Conservation (phyloP, 1,140 invertebrate species). For the Drosophila setifemur region DNA sequence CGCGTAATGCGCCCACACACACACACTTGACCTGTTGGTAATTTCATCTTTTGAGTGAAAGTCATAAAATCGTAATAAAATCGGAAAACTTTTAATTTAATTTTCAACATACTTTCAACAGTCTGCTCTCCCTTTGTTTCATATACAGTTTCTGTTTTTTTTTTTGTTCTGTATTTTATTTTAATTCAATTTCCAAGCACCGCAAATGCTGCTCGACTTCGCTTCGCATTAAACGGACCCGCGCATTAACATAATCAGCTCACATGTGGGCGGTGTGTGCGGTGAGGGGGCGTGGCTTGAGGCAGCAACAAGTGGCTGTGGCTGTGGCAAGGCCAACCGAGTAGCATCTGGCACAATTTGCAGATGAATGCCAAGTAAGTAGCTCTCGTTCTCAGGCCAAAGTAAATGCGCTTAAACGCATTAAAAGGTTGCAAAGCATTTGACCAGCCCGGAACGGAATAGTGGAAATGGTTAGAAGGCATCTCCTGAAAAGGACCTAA, state of each 20-base stretch:
- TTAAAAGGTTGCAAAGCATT: slow-evolving; percentile 59
- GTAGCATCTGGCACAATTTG: slow-evolving; percentile 15
- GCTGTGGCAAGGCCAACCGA: neutral
- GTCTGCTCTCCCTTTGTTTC: neutral
- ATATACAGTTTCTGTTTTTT: neutral
- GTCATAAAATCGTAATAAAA: slow-evolving; percentile 73
- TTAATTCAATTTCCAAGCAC: slow-evolving; percentile 61
- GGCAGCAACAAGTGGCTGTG: slow-evolving; percentile 51
- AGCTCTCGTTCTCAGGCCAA: slow-evolving; percentile 29
- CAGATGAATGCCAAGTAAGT: slow-evolving; percentile 54
- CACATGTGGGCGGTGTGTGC: slow-evolving; percentile 37
- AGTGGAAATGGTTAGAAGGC: neutral
- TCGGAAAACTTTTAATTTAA: slow-evolving; percentile 74
- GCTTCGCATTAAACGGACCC: slow-evolving; percentile 58
- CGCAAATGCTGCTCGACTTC: slow-evolving; percentile 62
- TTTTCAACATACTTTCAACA: slow-evolving; percentile 41
- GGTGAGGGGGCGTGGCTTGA: neutral
- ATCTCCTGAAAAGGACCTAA: neutral
- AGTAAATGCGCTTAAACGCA: slow-evolving; percentile 74
- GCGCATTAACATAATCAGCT: slow-evolving; percentile 76
- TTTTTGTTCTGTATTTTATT: slow-evolving; percentile 2
- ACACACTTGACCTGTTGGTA: slow-evolving; percentile 28
- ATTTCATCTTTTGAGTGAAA: slow-evolving; percentile 36
- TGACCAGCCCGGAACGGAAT: slow-evolving; percentile 39
- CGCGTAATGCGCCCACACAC: neutral